phyloP scores from a whole-genome alignment of 53 echinoderm and acorn worm genomes.

The Antedon mediterranea region DNA sequence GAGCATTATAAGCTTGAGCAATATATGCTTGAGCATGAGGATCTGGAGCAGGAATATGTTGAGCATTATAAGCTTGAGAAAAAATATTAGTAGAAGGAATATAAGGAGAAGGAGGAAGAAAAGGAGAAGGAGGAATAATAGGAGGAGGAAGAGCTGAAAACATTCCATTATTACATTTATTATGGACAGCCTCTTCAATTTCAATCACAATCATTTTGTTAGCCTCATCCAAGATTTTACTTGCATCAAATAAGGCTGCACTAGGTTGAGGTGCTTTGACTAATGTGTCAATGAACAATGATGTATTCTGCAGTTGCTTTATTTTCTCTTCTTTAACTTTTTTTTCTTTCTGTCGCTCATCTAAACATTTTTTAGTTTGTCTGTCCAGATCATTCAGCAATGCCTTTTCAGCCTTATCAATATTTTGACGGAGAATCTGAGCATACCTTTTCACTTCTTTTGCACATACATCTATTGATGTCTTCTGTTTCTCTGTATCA shows the following conservation, averaged over 20 bases:
- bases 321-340: background rate
- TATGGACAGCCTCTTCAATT: no score
- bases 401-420: background rate
- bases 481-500: no score
- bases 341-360: background rate
- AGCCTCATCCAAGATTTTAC: background rate
- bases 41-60: no score
- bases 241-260: background rate
- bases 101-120: no score
- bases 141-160: no score
- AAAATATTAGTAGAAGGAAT: no score
- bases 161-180: no score
- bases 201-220: background rate
- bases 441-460: background rate
- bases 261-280: background rate
- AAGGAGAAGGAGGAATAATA: no score
- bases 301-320: background rate
- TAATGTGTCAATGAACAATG: background rate
- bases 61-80: no score
- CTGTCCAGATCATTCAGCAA: background rate
- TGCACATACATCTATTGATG: background rate
- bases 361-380: background rate
- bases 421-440: background rate
- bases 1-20: no score
- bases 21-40: no score